Base-by-base conservation (phyloP, 2,113 vertebrate genomes). In the Pholis gunnellus region DNA sequence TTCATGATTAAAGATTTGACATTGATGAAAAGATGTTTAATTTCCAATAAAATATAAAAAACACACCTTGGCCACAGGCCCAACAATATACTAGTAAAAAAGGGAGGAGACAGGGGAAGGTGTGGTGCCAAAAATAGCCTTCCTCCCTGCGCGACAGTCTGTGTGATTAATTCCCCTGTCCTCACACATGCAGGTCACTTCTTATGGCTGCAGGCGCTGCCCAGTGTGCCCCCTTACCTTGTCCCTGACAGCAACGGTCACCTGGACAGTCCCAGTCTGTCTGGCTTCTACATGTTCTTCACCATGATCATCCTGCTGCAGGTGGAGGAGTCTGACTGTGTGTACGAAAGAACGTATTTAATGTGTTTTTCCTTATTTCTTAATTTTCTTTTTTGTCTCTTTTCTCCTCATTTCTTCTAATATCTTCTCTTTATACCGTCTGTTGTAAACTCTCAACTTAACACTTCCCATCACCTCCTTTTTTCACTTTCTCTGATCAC, bases 261-360 rank as follows among this genome's bases (percentile, higher is more conserved):
- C 59, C 95, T 94, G 86, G 84, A 91, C 11, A 75, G 94, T 57
- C 89, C 95, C 0, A 81, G 90, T 68, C 94, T 97, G 29, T 92
- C 95, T 0, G 95, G 96, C 66, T 96, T 97, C 93, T 98, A 97
- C 91, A 96, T 95, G 95, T 99, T 99, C 88, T 95, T 99, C 88
- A 98, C 97, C 13, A 98, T 99, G 98, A 97, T 99, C 93, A 98
- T 99, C 89, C 93, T 99, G 50, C 93, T 99, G 66, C 98, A 99
- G 97, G 98, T 99, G 94, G 17, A 65, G 20, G 20, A 67, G 38
- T 40, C 48, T 70, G 65, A 5, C 20, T 71, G n/a, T 50, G 34
- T 44, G 34, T 34, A n/a, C 60, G 5, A 79, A 22, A 69, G 17
- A 65, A 6, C 44, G 34, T 9, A 13, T 65, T 63, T 22, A 2